phyloP scores from a whole-genome alignment of 2,888 invertebrate genomes.

The Acanthosepion esculentum region DNA sequence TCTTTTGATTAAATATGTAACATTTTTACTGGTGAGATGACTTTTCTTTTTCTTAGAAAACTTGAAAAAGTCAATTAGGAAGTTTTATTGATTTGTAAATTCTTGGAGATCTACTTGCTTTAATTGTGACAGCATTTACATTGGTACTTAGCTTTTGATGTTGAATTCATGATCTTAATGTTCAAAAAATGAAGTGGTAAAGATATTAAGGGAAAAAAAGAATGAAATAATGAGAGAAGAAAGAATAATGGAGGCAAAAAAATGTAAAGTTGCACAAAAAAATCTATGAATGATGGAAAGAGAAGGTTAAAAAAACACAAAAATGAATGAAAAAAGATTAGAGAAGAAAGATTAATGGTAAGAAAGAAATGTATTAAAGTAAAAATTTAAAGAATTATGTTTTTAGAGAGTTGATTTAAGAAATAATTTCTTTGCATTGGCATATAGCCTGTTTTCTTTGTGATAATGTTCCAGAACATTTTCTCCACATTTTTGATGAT shows the following conservation, averaged over 20 bases:
- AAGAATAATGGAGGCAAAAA: not conserved
- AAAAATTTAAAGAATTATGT: not conserved
- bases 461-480: not conserved
- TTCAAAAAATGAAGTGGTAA: not conserved
- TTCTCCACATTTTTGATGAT: not conserved
- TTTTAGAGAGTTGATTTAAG: not conserved
- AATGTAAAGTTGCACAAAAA: not conserved
- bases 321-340: not conserved
- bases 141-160: not conserved
- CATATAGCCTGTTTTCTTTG: not conserved
- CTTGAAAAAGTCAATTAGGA: constrained; percentile 33
- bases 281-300: too few species aligned
- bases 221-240: not conserved
- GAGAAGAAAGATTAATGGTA: not conserved
- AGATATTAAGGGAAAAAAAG: not conserved
- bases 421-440: not conserved
- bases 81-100: constrained; percentile 6
- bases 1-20: not conserved
- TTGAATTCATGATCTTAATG: not conserved
- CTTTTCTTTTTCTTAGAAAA: not conserved
- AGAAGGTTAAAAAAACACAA: not conserved
- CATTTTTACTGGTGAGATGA: not conserved
- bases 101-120: not conserved
- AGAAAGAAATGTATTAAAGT: not conserved
- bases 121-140: not conserved